Percentiles rank a stretch among this genome's conserved stretches.
These are phyloP conservation scores for Hyles lineata DNA, from an alignment of 2,888 invertebrate species.

Conservation along the genomic window DNA sequence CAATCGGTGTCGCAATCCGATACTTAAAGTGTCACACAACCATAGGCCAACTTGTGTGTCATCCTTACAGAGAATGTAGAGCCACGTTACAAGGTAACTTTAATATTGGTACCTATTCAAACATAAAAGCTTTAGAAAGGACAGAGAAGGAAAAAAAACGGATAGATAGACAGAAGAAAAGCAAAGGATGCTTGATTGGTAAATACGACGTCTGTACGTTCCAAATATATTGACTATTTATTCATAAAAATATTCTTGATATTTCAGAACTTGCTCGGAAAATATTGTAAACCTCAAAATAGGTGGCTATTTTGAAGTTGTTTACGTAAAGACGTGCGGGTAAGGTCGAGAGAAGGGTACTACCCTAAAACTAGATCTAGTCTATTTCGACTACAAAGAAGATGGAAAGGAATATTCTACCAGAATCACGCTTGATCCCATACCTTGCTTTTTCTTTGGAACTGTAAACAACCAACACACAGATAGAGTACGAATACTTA, in stretches of 20 bases:
- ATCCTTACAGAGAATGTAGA: slow-evolving; percentile 28
- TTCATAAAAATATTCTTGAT: not conserved
- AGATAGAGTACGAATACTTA: slow-evolving; percentile 80
- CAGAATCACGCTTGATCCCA: slow-evolving; percentile 84
- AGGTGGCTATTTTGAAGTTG: slow-evolving; percentile 24
- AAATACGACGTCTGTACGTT: slow-evolving; percentile 55
- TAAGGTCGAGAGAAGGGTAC: slow-evolving; percentile 53
- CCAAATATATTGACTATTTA: slow-evolving; percentile 18
- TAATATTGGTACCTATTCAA: slow-evolving; percentile 40
- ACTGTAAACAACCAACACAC: slow-evolving; percentile 90
- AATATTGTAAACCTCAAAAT: slow-evolving; percentile 2
- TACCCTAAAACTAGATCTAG: slow-evolving; percentile 79
- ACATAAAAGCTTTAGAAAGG: slow-evolving; percentile 51
- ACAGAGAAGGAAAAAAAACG: slow-evolving; percentile 38
- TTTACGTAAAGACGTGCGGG: slow-evolving; percentile 19
- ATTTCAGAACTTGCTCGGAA: not conserved
- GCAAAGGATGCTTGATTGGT: slow-evolving; percentile 48
- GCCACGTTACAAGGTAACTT: slow-evolving; percentile 77
- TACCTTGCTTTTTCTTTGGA: slow-evolving; percentile 91
- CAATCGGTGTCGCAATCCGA: slow-evolving; percentile 59
- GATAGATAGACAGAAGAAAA: slow-evolving; percentile 49
- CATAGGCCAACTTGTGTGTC: slow-evolving; percentile 43
- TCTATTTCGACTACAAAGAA: slow-evolving; percentile 79
- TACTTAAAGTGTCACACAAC: slow-evolving; percentile 46
- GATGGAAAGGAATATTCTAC: slow-evolving; percentile 85